Percentiles rank a stretch among this genome's conserved stretches.
phyloP scores from a whole-genome alignment of 2,797 vertebrate genomes.

The Gymnodraco acuticeps region DNA sequence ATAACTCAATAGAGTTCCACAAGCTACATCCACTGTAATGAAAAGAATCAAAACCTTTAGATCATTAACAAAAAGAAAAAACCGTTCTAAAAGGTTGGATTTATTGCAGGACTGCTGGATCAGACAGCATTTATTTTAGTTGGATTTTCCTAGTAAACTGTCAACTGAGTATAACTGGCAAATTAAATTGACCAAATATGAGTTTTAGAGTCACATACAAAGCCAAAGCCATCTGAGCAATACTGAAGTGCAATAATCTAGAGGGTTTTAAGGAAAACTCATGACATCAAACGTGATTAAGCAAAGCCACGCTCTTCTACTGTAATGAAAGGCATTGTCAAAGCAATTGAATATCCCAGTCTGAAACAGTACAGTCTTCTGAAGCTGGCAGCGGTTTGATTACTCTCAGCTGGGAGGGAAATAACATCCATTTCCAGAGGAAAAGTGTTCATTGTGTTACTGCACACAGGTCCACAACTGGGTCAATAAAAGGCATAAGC shows the following conservation, averaged over 20 bases:
- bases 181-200: neutral
- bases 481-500: constrained; percentile 7
- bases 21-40: neutral
- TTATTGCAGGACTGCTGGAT: neutral
- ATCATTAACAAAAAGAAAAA: too few relatives aligned
- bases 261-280: constrained; percentile 17
- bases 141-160: neutral
- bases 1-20: neutral
- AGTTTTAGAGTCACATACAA: constrained; percentile 4
- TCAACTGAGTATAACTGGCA: neutral
- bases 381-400: constrained; percentile 16
- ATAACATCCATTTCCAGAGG: neutral
- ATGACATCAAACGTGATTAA: constrained; percentile 2
- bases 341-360: constrained; percentile 17
- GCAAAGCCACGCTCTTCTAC: constrained; percentile 8
- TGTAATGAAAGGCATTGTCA: neutral
- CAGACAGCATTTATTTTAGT: too few relatives aligned
- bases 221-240: constrained; percentile 19
- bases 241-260: constrained; percentile 54
- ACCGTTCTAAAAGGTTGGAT: neutral
- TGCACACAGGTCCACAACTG: constrained; percentile 1
- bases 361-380: constrained; percentile 14
- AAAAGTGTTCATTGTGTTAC: constrained; percentile 2
- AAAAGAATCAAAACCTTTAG: neutral
- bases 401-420: constrained; percentile 7